These are phyloP conservation scores for Colius striatus DNA, from an alignment of 2,113 vertebrate species.

Conservation along the genomic window DNA sequence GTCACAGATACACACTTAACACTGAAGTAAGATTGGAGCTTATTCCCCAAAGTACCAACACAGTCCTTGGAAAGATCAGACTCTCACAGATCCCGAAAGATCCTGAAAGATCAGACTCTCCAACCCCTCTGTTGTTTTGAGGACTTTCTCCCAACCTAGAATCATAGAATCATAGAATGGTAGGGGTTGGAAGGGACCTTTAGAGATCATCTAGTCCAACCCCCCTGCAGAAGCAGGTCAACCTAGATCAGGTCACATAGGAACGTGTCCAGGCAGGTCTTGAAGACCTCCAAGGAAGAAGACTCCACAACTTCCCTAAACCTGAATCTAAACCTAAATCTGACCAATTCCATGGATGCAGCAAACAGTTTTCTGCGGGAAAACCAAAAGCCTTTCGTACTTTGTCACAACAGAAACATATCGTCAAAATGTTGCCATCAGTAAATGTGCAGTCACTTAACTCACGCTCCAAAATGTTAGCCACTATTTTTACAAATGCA, in stretches of 20 bases:
- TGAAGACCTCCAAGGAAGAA: too few relatives aligned
- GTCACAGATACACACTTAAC: background rate
- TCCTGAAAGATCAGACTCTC: background rate
- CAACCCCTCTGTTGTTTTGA: background rate
- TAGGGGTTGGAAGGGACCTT: too few relatives aligned
- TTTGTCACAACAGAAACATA: background rate
- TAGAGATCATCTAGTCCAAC: too few relatives aligned
- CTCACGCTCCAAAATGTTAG: background rate
- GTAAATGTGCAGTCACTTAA: background rate
- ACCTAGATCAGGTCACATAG: too few relatives aligned
- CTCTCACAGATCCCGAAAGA: background rate
- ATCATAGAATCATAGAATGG: too few relatives aligned
- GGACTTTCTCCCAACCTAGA: background rate
- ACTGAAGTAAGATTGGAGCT: background rate
- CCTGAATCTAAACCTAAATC: background rate
- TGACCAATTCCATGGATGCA: background rate
- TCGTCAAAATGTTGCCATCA: background rate
- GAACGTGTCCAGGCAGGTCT: too few relatives aligned
- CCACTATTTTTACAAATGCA: background rate
- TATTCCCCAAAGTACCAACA: background rate
- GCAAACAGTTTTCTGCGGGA: background rate
- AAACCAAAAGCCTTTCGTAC: background rate
- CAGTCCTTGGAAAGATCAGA: background rate
- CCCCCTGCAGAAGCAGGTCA: too few relatives aligned
- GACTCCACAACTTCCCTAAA: too few relatives aligned